phyloP scores from a whole-genome alignment of 2,888 invertebrate genomes.

The Hypselothyrea guttata region DNA sequence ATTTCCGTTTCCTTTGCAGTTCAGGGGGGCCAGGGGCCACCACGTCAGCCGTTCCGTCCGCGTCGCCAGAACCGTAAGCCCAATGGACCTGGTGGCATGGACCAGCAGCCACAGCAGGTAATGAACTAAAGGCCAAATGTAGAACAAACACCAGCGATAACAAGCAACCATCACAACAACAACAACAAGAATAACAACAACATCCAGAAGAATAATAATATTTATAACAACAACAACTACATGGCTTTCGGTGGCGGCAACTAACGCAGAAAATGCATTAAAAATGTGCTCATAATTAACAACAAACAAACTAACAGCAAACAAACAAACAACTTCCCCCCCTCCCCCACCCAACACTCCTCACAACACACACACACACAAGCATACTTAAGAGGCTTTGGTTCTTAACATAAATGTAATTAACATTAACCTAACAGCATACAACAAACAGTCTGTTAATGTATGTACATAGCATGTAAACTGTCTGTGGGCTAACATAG shows the following conservation, averaged over 20 bases:
- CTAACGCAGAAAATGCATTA: slow-evolving; percentile 40
- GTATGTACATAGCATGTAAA: slow-evolving; percentile 8
- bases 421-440: slow-evolving; percentile 5
- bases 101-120: slow-evolving; percentile 82
- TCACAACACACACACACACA: slow-evolving; percentile 16
- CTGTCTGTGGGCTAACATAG: slow-evolving; percentile 29
- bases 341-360: slow-evolving; percentile 14
- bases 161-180: slow-evolving; percentile 52
- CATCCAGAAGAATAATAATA: slow-evolving; percentile 35
- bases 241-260: slow-evolving; percentile 64
- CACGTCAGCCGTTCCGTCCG: slow-evolving; percentile 79
- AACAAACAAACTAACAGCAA: slow-evolving; percentile 27
- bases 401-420: slow-evolving; percentile 43
- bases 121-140: slow-evolving; percentile 74
- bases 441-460: slow-evolving; percentile 9
- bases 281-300: slow-evolving; percentile 51
- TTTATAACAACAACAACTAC: slow-evolving; percentile 43
- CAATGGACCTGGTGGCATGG: slow-evolving; percentile 76
- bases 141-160: slow-evolving; percentile 29
- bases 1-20: slow-evolving; percentile 27
- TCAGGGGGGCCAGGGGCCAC: slow-evolving; percentile 82
- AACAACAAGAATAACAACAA: slow-evolving; percentile 49
- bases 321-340: too few relatives aligned
- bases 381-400: slow-evolving; percentile 59
- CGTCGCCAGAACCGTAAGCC: slow-evolving; percentile 80